phyloP scores from a whole-genome alignment of 2,113 vertebrate genomes.

The Columba livia region DNA sequence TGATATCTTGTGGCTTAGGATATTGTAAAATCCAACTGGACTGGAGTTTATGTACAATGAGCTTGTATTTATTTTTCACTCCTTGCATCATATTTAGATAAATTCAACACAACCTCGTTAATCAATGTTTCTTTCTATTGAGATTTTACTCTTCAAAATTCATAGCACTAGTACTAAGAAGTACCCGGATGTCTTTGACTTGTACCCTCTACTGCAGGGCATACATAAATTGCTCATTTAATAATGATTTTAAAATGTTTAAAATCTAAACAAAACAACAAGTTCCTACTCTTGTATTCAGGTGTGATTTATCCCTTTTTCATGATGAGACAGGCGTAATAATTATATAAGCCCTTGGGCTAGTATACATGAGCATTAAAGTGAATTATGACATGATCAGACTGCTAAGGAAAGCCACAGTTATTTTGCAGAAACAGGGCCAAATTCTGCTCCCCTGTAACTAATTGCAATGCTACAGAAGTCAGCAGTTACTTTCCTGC shows the following conservation, averaged over 20 bases:
- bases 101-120: not conserved
- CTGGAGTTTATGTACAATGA: not conserved
- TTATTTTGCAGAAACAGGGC: constrained; percentile 22
- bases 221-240: constrained; percentile 48
- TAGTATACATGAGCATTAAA: constrained; percentile 13
- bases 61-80: not conserved
- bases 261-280: constrained; percentile 60
- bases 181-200: not conserved
- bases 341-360: constrained; percentile 51
- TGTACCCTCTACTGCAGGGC: constrained; percentile 27
- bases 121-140: not conserved
- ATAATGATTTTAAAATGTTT: constrained; percentile 53
- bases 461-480: not conserved
- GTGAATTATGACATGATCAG: constrained; percentile 62
- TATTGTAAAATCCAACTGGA: not conserved
- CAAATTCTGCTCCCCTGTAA: not conserved
- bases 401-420: constrained; percentile 54
- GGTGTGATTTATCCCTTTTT: constrained; percentile 46
- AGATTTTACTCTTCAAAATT: not conserved
- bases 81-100: not conserved
- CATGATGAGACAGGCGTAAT: constrained; percentile 53
- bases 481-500: not conserved
- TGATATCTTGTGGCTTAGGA: not conserved
- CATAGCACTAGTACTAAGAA: not conserved
- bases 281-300: constrained; percentile 56